Percentiles rank a stretch among this genome's conserved stretches.
Evolutionary conservation across 2,113 vertebrate species (phyloP).

Genomic region (Anser cygnoides): DNA sequence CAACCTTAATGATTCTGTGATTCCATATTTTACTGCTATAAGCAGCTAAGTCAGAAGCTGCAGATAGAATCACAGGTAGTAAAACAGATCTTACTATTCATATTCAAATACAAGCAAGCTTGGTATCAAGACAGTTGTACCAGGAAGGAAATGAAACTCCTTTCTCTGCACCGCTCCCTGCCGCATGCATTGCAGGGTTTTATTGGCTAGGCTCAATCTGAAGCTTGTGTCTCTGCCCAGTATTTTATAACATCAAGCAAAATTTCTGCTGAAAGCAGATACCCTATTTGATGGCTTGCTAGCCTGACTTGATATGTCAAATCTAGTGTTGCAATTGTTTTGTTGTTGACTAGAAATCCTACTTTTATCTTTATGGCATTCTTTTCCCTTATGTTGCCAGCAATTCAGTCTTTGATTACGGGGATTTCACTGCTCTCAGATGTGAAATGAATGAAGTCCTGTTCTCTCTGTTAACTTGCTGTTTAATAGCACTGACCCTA

Average conservation of each 20-base stretch:
- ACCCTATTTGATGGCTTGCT: background rate
- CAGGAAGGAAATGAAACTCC: background rate
- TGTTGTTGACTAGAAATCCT: background rate
- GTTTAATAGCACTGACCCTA: background rate
- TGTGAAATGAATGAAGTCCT: background rate
- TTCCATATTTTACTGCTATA: background rate
- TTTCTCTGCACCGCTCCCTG: background rate
- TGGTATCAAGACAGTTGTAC: background rate
- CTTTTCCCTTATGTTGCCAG: background rate
- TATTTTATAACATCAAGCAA: background rate
- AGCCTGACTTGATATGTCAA: accelerated
- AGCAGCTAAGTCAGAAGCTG: background rate
- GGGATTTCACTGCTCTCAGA: background rate
- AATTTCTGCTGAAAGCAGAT: background rate
- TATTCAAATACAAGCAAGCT: background rate
- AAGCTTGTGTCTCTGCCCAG: background rate
- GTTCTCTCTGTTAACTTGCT: background rate
- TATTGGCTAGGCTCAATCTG: background rate
- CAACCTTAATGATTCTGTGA: too few species aligned
- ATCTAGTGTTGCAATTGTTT: background rate
- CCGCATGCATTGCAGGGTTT: background rate
- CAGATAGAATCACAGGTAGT: background rate
- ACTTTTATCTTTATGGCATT: background rate
- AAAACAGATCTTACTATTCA: background rate
- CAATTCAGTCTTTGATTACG: background rate